Evolutionary conservation across 2,888 invertebrate genomes (phyloP).

Genomic region (Caenorhabditis japonica): DNA sequence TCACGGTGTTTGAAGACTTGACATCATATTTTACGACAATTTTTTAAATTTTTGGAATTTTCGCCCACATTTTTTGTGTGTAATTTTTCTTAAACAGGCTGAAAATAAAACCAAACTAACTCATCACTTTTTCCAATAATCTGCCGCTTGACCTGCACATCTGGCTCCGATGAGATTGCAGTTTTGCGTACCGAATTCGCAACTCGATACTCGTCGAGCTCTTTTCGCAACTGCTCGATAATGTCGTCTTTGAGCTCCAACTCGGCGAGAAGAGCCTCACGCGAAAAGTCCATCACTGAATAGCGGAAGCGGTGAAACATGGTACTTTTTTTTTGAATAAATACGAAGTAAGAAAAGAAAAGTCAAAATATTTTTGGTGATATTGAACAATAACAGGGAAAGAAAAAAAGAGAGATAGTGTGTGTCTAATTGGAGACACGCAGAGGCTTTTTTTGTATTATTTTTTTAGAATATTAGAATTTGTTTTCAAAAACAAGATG

Average conservation of each 20-base stretch:
- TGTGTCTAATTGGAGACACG: conserved; percentile 17
- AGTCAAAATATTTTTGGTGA: background rate
- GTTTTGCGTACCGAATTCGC: conserved; percentile 63
- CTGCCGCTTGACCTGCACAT: conserved; percentile 37
- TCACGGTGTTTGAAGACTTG: no score
- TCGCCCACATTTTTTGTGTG: no score
- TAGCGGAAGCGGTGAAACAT: conserved; percentile 37
- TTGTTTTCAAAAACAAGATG: no score
- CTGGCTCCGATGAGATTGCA: conserved; percentile 70
- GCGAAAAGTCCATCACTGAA: conserved; percentile 55
- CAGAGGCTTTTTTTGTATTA: no score
- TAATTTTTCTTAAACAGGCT: no score
- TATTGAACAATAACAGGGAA: background rate
- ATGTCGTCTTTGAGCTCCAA: conserved; percentile 63
- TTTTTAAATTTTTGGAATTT: no score
- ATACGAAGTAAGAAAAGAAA: background rate
- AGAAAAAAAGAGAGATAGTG: background rate
- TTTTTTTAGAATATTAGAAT: no score
- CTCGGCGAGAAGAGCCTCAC: conserved; percentile 60
- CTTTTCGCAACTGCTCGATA: conserved; percentile 59
- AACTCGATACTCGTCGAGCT: conserved; percentile 52
- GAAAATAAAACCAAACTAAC: conserved; percentile 30
- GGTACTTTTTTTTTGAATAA: background rate
- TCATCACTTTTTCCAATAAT: conserved; percentile 60
- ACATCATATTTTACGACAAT: no score